Percentiles rank a stretch among this genome's conserved stretches.
Evolutionary conservation across 2,797 vertebrate species (phyloP).

Genomic region (Muraenolepis orangiensis): DNA sequence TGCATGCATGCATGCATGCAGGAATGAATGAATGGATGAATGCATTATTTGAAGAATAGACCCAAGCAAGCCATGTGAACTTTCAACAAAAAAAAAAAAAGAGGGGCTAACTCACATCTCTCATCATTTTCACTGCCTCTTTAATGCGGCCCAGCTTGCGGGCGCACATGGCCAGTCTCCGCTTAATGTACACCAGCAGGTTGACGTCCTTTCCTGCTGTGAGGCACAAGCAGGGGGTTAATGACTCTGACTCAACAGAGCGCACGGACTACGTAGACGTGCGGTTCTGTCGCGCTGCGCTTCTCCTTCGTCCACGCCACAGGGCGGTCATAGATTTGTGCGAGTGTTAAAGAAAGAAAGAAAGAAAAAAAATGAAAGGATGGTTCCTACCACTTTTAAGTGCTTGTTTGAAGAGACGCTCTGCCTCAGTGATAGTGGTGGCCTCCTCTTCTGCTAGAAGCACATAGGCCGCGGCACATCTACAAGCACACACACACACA

Average conservation of each 20-base stretch:
- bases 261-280: background rate
- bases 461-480: constrained; percentile 94
- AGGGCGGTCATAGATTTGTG: background rate
- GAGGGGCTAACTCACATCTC: constrained; percentile 91
- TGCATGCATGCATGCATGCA: background rate
- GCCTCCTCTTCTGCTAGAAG: constrained; percentile 97
- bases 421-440: constrained; percentile 94
- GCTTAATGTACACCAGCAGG: constrained; percentile 94
- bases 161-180: constrained; percentile 96
- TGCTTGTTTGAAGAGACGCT: constrained; percentile 95
- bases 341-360: background rate
- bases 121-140: constrained; percentile 99
- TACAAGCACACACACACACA: constrained; percentile 32
- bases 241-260: background rate
- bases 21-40: background rate
- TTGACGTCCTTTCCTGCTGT: constrained; percentile 96
- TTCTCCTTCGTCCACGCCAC: background rate
- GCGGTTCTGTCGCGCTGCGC: background rate
- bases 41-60: background rate
- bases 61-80: background rate
- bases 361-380: background rate
- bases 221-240: constrained; percentile 31
- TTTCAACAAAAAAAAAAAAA: too few species aligned
- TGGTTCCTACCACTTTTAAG: constrained; percentile 82
- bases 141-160: constrained; percentile 94